Conservation (phyloP, 2,888 invertebrate species). For the Nymphalis c-album region DNA sequence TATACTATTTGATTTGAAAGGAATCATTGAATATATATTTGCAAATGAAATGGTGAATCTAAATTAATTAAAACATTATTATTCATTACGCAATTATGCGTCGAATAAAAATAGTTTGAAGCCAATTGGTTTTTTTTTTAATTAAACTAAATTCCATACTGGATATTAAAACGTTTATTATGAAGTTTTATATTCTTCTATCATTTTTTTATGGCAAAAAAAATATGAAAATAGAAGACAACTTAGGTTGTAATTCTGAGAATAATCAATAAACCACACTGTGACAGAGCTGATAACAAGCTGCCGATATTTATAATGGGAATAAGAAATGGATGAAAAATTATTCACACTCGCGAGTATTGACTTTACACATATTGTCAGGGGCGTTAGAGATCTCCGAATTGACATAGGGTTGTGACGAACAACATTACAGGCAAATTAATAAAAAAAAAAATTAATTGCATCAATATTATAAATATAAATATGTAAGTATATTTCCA, state of each 20-base stretch:
- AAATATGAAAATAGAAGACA: neutral
- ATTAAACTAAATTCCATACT: no score
- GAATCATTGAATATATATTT: no score
- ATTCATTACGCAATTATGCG: no score
- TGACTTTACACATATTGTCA: conserved; percentile 68
- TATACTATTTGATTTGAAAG: no score
- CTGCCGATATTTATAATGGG: conserved; percentile 57
- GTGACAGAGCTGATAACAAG: conserved; percentile 46
- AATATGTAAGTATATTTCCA: no score
- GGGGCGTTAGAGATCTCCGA: conserved; percentile 64
- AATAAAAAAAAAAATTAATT: neutral
- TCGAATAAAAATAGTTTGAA: no score
- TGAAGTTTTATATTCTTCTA: no score
- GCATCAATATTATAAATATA: no score
- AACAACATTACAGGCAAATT: conserved; percentile 1
- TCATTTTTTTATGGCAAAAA: neutral
- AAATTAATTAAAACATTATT: no score
- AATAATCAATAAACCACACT: conserved; percentile 29
- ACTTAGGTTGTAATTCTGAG: neutral
- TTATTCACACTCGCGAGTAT: conserved; percentile 72
- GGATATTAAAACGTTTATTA: no score
- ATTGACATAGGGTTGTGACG: conserved; percentile 55
- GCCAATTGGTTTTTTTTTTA: no score
- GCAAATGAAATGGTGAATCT: no score
- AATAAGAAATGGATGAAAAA: conserved; percentile 73